Percentiles rank a stretch among this genome's conserved stretches.
Conservation (phyloP, 2,113 vertebrate genomes). For the Poecile atricapillus region DNA sequence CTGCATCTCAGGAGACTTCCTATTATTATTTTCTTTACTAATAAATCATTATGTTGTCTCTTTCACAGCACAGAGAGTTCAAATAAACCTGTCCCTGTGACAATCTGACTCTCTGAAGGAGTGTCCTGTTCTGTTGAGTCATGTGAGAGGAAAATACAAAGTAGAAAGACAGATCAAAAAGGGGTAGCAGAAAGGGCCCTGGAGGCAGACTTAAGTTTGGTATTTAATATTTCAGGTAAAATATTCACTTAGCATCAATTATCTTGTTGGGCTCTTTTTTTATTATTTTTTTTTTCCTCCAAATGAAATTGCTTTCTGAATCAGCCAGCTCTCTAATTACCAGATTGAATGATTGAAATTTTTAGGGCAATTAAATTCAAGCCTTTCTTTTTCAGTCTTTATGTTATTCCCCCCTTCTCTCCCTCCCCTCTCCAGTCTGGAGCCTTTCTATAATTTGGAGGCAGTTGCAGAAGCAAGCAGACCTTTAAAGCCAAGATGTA, state of each 20-base stretch:
- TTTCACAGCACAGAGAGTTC: slow-evolving; percentile 16
- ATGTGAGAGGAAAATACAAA: slow-evolving; percentile 27
- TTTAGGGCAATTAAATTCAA: slow-evolving; percentile 70
- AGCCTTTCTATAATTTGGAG: slow-evolving; percentile 69
- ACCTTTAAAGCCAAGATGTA: slow-evolving; percentile 59
- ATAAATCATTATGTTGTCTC: slow-evolving; percentile 31
- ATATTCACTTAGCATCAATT: slow-evolving; percentile 45
- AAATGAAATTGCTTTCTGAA: slow-evolving; percentile 55
- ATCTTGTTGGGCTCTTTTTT: slow-evolving; percentile 19
- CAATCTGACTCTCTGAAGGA: slow-evolving; percentile 49
- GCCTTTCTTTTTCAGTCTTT: slow-evolving; percentile 52
- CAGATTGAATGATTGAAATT: slow-evolving; percentile 61
- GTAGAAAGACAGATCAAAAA: slow-evolving; percentile 11
- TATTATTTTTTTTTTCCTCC: not conserved
- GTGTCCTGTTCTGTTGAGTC: slow-evolving; percentile 54
- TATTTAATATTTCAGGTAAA: slow-evolving; percentile 66
- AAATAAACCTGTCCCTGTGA: slow-evolving; percentile 38
- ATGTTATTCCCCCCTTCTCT: slow-evolving; percentile 21
- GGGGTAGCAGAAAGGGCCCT: slow-evolving; percentile 30
- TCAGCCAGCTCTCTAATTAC: slow-evolving; percentile 69
- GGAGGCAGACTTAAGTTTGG: slow-evolving; percentile 39
- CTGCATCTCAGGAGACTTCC: slow-evolving; percentile 33
- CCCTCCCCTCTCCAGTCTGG: slow-evolving; percentile 56
- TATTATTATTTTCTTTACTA: slow-evolving; percentile 44
- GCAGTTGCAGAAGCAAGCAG: slow-evolving; percentile 59